phyloP scores from a whole-genome alignment of 2,797 vertebrate genomes.

The Enteromius viviparus region DNA sequence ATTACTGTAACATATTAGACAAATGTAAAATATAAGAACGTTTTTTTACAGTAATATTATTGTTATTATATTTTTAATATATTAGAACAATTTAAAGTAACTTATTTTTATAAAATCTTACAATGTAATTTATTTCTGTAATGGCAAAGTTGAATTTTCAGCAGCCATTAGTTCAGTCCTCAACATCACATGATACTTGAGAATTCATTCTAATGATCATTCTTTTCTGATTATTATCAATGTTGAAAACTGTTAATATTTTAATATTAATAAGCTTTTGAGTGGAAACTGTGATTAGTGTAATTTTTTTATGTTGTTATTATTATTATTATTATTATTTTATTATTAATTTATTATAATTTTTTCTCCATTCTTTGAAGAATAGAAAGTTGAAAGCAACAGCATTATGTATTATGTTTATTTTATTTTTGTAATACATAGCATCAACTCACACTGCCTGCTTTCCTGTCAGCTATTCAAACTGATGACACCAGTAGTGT shows the following conservation, averaged over 20 bases:
- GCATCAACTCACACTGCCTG: not conserved
- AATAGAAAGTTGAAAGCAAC: not conserved
- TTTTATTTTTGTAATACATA: not conserved
- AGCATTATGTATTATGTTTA: not conserved
- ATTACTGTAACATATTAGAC: too few species aligned
- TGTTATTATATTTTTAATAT: too few species aligned
- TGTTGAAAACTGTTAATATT: not conserved
- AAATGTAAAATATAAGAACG: too few species aligned
- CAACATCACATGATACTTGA: not conserved
- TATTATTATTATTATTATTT: not conserved
- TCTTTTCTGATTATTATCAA: not conserved
- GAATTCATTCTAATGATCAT: not conserved
- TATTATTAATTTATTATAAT: not conserved
- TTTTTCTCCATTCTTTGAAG: not conserved
- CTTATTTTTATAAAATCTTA: too few species aligned
- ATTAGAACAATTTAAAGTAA: too few species aligned
- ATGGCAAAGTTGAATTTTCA: too few species aligned
- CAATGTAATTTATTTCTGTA: too few species aligned
- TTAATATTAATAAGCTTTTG: not conserved
- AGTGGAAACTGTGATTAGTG: not conserved
- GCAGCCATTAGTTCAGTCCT: not conserved
- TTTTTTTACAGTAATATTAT: too few species aligned
- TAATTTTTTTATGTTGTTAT: not conserved
- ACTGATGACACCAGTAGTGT: not conserved
- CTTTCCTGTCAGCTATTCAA: not conserved